Conservation (phyloP, 2,888 invertebrate species). For the Andrena dorsata region DNA sequence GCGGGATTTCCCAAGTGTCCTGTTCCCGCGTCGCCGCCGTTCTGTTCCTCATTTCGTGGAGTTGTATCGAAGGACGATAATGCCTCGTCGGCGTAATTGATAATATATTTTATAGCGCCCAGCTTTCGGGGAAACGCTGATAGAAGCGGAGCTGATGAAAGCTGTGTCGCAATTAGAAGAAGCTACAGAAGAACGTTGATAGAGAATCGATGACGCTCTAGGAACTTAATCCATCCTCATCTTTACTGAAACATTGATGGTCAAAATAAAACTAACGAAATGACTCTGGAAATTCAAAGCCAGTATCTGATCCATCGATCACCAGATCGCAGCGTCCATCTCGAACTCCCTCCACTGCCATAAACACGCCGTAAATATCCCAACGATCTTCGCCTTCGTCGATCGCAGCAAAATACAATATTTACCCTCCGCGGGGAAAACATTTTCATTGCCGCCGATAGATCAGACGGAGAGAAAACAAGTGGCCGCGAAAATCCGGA, state of each 20-base stretch:
- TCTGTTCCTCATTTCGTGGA: slow-evolving; percentile 35
- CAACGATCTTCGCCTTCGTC: not conserved
- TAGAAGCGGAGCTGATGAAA: slow-evolving; percentile 1
- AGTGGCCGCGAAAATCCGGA: slow-evolving; percentile 1
- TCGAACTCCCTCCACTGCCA: not conserved
- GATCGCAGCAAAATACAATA: slow-evolving; percentile 15
- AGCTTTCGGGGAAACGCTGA: not conserved
- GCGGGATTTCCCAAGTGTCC: slow-evolving; percentile 66
- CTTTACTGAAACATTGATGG: no score
- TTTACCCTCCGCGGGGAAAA: slow-evolving; percentile 27
- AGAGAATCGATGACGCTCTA: not conserved
- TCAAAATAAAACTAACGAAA: not conserved
- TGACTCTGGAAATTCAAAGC: not conserved
- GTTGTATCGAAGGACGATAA: slow-evolving; percentile 25
- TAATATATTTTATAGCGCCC: slow-evolving; percentile 41
- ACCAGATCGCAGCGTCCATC: not conserved
- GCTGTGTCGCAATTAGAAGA: not conserved
- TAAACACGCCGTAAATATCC: slow-evolving; percentile 16
- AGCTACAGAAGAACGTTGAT: not conserved
- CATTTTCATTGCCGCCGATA: slow-evolving; percentile 34
- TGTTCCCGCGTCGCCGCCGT: slow-evolving; percentile 51
- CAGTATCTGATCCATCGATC: not conserved
- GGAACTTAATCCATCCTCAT: no score
- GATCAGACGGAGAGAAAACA: slow-evolving; percentile 29
- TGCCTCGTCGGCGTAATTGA: slow-evolving; percentile 39